Evolutionary conservation across 2,113 vertebrate species (phyloP).

Genomic region (Herpailurus yagouaroundi): DNA sequence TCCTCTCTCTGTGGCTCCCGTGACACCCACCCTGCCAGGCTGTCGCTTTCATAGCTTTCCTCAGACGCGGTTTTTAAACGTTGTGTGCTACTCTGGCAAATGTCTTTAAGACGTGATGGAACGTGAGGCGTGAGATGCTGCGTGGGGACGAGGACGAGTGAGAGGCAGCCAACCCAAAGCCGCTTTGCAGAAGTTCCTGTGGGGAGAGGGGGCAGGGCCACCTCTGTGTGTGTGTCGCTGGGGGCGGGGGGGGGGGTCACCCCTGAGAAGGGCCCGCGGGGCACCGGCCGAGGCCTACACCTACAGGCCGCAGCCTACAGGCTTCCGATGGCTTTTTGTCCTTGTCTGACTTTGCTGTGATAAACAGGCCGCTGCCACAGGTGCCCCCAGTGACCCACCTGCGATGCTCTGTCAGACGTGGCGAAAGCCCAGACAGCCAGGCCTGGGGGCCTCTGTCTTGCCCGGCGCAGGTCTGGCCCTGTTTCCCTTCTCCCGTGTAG

Average conservation of each 20-base stretch:
- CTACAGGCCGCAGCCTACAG: neutral
- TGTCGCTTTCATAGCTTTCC: accelerated
- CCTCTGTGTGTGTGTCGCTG: too few species aligned
- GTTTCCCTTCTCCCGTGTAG: neutral
- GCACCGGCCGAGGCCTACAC: neutral
- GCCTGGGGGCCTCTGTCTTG: neutral
- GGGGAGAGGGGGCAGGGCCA: neutral
- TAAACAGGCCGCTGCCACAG: neutral
- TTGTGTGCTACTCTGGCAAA: neutral
- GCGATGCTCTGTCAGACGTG: neutral
- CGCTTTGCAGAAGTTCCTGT: too few species aligned
- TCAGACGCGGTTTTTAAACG: neutral
- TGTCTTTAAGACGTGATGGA: neutral
- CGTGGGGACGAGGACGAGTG: too few species aligned
- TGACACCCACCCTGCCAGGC: accelerated
- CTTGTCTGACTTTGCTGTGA: neutral
- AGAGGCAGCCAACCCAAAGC: neutral
- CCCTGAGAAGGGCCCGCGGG: neutral
- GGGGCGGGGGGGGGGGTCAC: neutral
- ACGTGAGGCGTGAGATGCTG: neutral
- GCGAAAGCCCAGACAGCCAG: neutral
- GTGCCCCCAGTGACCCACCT: neutral
- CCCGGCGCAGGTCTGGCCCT: accelerated
- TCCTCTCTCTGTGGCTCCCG: neutral
- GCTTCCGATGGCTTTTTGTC: neutral